Conservation (phyloP, 2,113 vertebrate genomes). For the Polypterus senegalus region DNA sequence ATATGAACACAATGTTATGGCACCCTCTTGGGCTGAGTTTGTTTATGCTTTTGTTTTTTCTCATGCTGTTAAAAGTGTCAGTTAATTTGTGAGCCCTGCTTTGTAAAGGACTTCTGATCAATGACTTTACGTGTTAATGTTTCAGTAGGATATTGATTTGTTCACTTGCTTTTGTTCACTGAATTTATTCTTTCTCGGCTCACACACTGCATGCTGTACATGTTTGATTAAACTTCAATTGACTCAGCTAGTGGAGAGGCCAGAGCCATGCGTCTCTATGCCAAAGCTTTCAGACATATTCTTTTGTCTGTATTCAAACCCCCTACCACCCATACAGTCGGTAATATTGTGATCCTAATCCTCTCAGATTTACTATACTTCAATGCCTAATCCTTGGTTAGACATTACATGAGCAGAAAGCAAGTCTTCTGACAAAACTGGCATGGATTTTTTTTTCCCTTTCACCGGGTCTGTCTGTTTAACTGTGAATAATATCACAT, state of each 20-base stretch:
- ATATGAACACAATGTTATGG: conserved; percentile 8
- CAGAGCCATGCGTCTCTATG: conserved; percentile 57
- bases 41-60: conserved; percentile 43
- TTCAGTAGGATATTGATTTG: conserved; percentile 87
- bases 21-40: conserved; percentile 33
- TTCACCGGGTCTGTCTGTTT: conserved; percentile 31
- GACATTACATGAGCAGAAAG: conserved; percentile 41
- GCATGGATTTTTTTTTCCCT: conserved; percentile 36
- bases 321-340: conserved; percentile 73
- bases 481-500: conserved; percentile 11
- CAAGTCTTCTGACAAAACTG: conserved; percentile 44
- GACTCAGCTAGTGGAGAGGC: conserved; percentile 59
- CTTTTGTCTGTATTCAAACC: conserved; percentile 73
- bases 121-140: conserved; percentile 79
- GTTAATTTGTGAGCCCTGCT: conserved; percentile 69
- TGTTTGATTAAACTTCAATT: conserved; percentile 93
- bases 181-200: conserved; percentile 58
- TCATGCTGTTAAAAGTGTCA: conserved; percentile 42
- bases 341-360: conserved; percentile 56
- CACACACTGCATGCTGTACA: conserved; percentile 52
- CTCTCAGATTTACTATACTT: conserved; percentile 49
- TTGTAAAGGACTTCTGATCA: conserved; percentile 73
- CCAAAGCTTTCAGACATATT: conserved; percentile 52
- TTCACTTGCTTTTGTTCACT: conserved; percentile 66
- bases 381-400: conserved; percentile 57